These are phyloP conservation scores for Halocynthia roretzi DNA, from an alignment of 23 tunicate species.

Conservation along the genomic window DNA sequence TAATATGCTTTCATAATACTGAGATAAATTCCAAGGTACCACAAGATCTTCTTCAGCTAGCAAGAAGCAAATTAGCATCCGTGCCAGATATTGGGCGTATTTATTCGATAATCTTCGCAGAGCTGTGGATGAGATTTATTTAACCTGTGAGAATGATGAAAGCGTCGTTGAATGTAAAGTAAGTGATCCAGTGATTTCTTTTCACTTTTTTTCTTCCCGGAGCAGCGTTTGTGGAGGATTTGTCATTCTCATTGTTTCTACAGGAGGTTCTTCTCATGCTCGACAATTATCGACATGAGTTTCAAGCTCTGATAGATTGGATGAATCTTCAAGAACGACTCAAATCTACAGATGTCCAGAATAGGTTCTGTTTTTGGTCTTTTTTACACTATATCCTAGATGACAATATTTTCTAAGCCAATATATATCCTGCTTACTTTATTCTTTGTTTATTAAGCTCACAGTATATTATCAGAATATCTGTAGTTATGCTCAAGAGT, in stretches of 20 bases:
- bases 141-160: slow-evolving; percentile 87
- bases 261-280: slow-evolving; percentile 84
- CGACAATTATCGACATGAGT: slow-evolving; percentile 88
- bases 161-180: slow-evolving; percentile 98
- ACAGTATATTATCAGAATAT: too few relatives aligned
- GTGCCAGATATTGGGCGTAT: slow-evolving; percentile 95
- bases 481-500: too few relatives aligned
- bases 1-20: background rate
- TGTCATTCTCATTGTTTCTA: background rate
- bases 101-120: slow-evolving; percentile 84
- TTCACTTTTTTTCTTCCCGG: background rate
- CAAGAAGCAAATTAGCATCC: slow-evolving; percentile 56
- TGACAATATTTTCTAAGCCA: too few relatives aligned
- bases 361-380: slow-evolving; percentile 41
- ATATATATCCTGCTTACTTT: too few relatives aligned
- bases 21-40: slow-evolving; percentile 1
- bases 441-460: too few relatives aligned
- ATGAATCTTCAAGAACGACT: slow-evolving; percentile 74
- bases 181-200: background rate
- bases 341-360: slow-evolving; percentile 65
- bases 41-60: slow-evolving; percentile 19
- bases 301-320: slow-evolving; percentile 93
- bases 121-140: slow-evolving; percentile 96
- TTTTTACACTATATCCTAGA: too few relatives aligned
- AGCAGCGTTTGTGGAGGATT: background rate